phyloP scores from a whole-genome alignment of 2,113 vertebrate genomes.

The Lonchura striata region DNA sequence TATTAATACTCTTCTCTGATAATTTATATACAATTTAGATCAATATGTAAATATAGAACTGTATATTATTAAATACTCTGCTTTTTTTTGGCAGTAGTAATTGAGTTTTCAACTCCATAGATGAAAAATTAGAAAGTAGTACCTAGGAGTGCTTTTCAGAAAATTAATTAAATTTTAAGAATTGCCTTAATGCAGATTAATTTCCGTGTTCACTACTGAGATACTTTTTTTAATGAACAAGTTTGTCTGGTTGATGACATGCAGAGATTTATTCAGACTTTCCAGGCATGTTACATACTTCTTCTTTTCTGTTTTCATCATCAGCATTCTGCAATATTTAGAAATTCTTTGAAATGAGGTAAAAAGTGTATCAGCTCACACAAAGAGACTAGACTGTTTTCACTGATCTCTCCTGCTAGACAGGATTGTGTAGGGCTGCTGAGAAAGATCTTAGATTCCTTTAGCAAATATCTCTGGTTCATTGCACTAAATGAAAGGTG shows the following conservation, averaged over 20 bases:
- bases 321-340: neutral
- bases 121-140: slow-evolving; percentile 25
- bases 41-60: slow-evolving; percentile 4
- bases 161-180: slow-evolving; percentile 49
- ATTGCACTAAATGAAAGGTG: neutral
- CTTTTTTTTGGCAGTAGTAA: slow-evolving; percentile 21
- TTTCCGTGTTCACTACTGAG: neutral
- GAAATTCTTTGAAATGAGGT: neutral
- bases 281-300: neutral
- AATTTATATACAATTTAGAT: slow-evolving; percentile 19
- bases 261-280: neutral
- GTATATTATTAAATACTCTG: slow-evolving; percentile 11
- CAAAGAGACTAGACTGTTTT: neutral
- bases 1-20: neutral
- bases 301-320: slow-evolving; percentile 3
- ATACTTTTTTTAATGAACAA: slow-evolving; percentile 24
- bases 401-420: neutral
- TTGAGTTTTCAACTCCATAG: slow-evolving; percentile 30
- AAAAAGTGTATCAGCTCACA: neutral
- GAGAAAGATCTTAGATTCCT: neutral
- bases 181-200: slow-evolving; percentile 40
- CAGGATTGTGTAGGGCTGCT: neutral
- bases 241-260: slow-evolving; percentile 34
- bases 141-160: slow-evolving; percentile 48
- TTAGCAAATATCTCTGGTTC: neutral